A percentile compares a stretch with the other conserved stretches of the same genome.
These are phyloP conservation scores for Salminus brasiliensis DNA, from an alignment of 2,113 vertebrate genomes.

Conservation along the genomic window DNA sequence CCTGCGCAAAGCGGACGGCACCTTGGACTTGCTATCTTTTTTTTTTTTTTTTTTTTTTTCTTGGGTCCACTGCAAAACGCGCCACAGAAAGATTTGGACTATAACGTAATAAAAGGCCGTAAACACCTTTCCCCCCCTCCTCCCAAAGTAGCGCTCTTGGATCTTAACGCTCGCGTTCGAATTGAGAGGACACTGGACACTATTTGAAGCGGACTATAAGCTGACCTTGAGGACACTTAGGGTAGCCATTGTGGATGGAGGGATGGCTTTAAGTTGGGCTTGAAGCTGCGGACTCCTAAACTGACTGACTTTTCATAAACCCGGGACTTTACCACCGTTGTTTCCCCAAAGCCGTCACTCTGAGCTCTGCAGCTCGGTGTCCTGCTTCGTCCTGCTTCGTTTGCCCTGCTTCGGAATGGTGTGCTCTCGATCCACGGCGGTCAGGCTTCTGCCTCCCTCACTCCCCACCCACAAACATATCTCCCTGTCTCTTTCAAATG, in stretches of 20 bases:
- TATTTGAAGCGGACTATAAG: conserved; percentile 28
- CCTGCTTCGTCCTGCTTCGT: not conserved
- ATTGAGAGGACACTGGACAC: conserved; percentile 32
- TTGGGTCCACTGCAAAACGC: conserved; percentile 47
- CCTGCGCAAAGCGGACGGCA: conserved; percentile 64
- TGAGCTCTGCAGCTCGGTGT: not conserved
- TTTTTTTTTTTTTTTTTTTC: conserved; percentile 47
- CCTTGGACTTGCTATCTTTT: conserved; percentile 49
- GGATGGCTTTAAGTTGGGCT: not conserved
- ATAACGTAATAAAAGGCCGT: not conserved
- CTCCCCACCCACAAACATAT: too few relatives aligned
- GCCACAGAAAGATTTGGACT: conserved; percentile 29
- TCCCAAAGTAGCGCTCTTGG: conserved; percentile 7
- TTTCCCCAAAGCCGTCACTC: not conserved
- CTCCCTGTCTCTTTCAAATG: conserved; percentile 19
- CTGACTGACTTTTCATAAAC: conserved; percentile 14
- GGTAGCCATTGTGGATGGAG: conserved; percentile 44
- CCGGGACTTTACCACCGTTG: conserved; percentile 13
- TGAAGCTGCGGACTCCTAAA: conserved; percentile 37
- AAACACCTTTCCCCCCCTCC: not conserved
- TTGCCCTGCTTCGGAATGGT: conserved; percentile 14
- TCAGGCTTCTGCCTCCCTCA: not conserved
- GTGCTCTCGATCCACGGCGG: not conserved
- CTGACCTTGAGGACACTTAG: conserved; percentile 33
- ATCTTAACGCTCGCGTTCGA: conserved; percentile 17